Percentiles rank a stretch among this genome's conserved stretches.
phyloP scores from a whole-genome alignment of 2,797 vertebrate species.

The Denticeps clupeoides region DNA sequence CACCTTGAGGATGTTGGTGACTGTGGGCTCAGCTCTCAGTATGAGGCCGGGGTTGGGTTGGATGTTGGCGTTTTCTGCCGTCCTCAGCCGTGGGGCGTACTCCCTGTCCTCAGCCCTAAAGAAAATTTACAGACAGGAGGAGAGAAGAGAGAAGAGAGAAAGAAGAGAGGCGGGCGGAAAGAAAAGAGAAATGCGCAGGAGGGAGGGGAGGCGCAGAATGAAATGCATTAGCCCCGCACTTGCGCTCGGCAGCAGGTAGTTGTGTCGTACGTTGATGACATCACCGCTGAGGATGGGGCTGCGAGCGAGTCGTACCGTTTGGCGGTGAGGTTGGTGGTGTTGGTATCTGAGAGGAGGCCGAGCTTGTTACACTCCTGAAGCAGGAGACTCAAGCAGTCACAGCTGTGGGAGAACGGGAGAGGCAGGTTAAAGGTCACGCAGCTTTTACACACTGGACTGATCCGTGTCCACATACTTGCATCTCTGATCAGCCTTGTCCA shows the following conservation, averaged over 20 bases:
- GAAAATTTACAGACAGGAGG: conserved; percentile 24
- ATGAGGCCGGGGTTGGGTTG: conserved; percentile 94
- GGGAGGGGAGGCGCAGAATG: background rate
- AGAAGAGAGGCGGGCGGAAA: background rate
- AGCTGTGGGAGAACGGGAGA: conserved; percentile 51
- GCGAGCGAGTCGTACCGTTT: conserved; percentile 66
- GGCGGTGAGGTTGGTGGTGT: conserved; percentile 66
- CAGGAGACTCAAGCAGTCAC: conserved; percentile 82
- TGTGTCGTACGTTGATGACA: background rate
- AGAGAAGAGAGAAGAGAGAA: conserved; percentile 3
- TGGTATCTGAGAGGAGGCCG: conserved; percentile 76
- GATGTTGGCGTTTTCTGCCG: conserved; percentile 89
- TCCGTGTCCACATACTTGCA: conserved; percentile 98
- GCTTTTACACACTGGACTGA: background rate
- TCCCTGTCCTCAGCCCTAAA: conserved; percentile 76
- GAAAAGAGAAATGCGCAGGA: background rate
- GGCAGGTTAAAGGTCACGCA: background rate
- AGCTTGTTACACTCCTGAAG: conserved; percentile 93
- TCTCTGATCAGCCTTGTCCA: conserved; percentile 93
- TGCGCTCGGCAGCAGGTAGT: background rate
- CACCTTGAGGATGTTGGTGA: conserved; percentile 97
- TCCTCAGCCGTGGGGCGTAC: conserved; percentile 76
- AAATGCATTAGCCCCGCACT: conserved; percentile 7
- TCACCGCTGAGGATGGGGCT: background rate
- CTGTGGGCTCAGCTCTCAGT: conserved; percentile 88